Conservation (phyloP, 2,113 vertebrate species). For the Alces alces region DNA sequence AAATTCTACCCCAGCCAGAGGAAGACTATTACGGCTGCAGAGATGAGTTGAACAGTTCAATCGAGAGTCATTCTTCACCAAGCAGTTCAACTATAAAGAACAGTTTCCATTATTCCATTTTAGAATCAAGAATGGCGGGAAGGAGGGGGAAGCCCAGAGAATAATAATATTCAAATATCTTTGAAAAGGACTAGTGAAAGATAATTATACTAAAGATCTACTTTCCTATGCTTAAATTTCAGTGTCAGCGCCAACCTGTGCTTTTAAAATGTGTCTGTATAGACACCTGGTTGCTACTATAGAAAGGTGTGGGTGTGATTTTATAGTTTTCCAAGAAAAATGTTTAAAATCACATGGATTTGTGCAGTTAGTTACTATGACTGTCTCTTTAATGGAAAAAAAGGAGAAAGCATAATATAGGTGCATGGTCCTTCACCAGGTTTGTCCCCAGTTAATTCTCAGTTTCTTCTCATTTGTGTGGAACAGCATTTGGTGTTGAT, state of each 20-base stretch:
- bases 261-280: not conserved
- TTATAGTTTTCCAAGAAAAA: not conserved
- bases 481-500: not conserved
- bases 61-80: not conserved
- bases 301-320: not conserved
- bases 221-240: not conserved
- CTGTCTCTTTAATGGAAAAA: not conserved
- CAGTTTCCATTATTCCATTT: not conserved
- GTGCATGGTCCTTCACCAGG: not conserved
- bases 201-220: not conserved
- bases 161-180: not conserved
- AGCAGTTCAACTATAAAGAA: not conserved
- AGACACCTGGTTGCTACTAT: not conserved
- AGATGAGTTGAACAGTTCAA: too few relatives aligned
- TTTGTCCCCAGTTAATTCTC: not conserved
- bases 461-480: not conserved
- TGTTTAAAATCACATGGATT: not conserved
- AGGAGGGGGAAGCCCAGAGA: fast-evolving
- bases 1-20: not conserved
- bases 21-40: fast-evolving
- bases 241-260: not conserved
- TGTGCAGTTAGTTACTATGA: not conserved
- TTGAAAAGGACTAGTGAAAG: not conserved
- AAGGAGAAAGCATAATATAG: not conserved
- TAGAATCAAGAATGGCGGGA: not conserved